phyloP scores from a whole-genome alignment of 2,888 invertebrate species.

The Torymus auratus region DNA sequence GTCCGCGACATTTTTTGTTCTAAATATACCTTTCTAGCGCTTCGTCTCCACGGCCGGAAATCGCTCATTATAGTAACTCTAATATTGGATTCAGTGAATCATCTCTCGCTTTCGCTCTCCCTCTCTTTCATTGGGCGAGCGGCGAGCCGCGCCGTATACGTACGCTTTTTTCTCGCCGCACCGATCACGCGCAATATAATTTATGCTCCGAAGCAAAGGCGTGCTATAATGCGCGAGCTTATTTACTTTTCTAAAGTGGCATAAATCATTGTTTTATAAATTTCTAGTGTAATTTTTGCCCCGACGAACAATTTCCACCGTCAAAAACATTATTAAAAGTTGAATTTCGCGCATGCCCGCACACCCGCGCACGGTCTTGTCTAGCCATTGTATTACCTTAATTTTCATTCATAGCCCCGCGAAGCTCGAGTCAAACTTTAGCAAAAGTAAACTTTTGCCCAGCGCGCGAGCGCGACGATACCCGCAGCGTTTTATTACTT shows the following conservation, averaged over 20 bases:
- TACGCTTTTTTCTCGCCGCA: too few relatives aligned
- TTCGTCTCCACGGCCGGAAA: too few relatives aligned
- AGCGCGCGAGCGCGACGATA: slow-evolving; percentile 32
- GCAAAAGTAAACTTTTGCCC: slow-evolving; percentile 54
- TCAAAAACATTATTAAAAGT: slow-evolving; percentile 50
- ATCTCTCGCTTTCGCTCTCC: too few relatives aligned
- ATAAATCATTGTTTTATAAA: slow-evolving; percentile 10
- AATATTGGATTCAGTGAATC: too few relatives aligned
- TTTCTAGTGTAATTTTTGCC: slow-evolving; percentile 35
- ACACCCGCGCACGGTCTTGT: slow-evolving; percentile 14
- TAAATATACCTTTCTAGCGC: too few relatives aligned
- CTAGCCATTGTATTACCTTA: slow-evolving; percentile 52
- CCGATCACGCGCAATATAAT: too few relatives aligned
- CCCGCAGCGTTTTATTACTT: slow-evolving; percentile 48
- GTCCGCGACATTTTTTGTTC: too few relatives aligned
- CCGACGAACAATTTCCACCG: slow-evolving; percentile 21
- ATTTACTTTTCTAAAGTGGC: slow-evolving; percentile 10
- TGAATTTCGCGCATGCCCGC: slow-evolving; percentile 19
- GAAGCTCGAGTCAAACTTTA: slow-evolving; percentile 48
- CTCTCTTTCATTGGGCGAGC: too few relatives aligned
- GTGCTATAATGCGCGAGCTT: too few relatives aligned
- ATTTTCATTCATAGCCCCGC: slow-evolving; percentile 57
- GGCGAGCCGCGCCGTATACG: too few relatives aligned
- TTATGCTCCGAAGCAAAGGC: too few relatives aligned
- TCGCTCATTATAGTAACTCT: too few relatives aligned